Evolutionary conservation across 2,797 vertebrate species (phyloP).

Genomic region (Xenentodon cancila): DNA sequence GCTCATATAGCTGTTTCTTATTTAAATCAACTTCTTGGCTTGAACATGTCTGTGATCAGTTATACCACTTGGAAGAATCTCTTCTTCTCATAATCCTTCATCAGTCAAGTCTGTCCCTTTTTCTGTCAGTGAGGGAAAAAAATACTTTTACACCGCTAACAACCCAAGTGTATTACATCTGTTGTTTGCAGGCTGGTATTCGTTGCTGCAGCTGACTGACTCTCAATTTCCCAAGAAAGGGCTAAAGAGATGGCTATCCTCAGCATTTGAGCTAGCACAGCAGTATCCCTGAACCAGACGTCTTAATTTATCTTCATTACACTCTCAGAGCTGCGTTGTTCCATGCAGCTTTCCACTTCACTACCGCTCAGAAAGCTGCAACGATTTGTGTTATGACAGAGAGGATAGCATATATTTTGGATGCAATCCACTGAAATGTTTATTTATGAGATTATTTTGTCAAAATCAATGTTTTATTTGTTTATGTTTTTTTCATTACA

Average conservation of each 20-base stretch:
- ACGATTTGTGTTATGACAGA: slow-evolving; percentile 32
- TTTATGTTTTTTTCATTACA: no score
- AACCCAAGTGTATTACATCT: slow-evolving; percentile 63
- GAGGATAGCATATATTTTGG: slow-evolving; percentile 14
- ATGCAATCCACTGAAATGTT: neutral
- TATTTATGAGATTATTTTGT: no score
- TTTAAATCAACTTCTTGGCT: slow-evolving; percentile 29
- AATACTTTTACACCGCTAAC: slow-evolving; percentile 56
- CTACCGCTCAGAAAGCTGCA: slow-evolving; percentile 32
- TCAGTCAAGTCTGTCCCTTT: slow-evolving; percentile 43
- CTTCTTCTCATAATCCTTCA: slow-evolving; percentile 49
- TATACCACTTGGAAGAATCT: slow-evolving; percentile 38
- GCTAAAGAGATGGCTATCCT: slow-evolving; percentile 62
- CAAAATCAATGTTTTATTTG: no score
- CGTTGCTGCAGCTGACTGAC: slow-evolving; percentile 65
- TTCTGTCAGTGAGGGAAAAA: slow-evolving; percentile 35
- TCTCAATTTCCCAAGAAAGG: slow-evolving; percentile 69
- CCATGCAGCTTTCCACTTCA: slow-evolving; percentile 55
- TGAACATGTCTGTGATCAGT: slow-evolving; percentile 38
- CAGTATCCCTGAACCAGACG: slow-evolving; percentile 61
- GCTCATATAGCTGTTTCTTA: neutral
- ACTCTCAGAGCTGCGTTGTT: slow-evolving; percentile 58
- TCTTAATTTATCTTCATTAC: slow-evolving; percentile 82
- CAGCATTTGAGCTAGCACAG: slow-evolving; percentile 65
- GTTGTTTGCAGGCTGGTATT: slow-evolving; percentile 63